These are phyloP conservation scores for Vesta saturnalis DNA, from an alignment of 2,888 invertebrate species.

Conservation along the genomic window DNA sequence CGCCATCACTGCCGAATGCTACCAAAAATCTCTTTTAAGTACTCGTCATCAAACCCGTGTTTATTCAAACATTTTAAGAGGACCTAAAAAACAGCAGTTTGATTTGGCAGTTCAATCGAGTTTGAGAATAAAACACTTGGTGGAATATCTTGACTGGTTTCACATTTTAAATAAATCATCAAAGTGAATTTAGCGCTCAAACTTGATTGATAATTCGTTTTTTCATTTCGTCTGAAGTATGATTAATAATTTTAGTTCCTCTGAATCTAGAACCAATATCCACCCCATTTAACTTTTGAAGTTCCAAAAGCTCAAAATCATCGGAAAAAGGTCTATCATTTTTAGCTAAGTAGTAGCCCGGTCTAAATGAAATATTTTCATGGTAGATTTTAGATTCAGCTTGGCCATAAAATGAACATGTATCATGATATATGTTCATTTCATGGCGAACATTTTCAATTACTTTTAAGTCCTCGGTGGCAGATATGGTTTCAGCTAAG, in stretches of 20 bases:
- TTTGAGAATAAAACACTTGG: background rate
- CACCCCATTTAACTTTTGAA: background rate
- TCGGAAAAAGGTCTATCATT: background rate
- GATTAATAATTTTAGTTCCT: no score
- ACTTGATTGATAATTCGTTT: background rate
- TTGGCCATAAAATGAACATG: no score
- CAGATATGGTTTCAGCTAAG: background rate
- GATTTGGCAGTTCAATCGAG: no score
- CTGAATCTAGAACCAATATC: background rate
- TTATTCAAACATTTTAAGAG: background rate
- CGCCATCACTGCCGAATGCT: background rate
- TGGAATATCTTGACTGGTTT: background rate
- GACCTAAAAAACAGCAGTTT: background rate
- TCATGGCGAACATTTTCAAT: background rate
- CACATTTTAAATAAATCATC: background rate
- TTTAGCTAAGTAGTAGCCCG: background rate
- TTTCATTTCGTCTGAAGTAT: no score
- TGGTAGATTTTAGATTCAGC: background rate
- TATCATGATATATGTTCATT: no score
- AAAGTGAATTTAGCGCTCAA: background rate
- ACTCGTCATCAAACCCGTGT: no score
- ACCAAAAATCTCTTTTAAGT: background rate
- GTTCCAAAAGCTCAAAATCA: background rate
- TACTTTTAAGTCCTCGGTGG: background rate
- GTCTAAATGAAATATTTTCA: background rate